Evolutionary conservation across 2,797 vertebrate species (phyloP), one percentile per base, ranked within the genome.

Genomic region (Periophthalmus magnuspinnatus): DNA sequence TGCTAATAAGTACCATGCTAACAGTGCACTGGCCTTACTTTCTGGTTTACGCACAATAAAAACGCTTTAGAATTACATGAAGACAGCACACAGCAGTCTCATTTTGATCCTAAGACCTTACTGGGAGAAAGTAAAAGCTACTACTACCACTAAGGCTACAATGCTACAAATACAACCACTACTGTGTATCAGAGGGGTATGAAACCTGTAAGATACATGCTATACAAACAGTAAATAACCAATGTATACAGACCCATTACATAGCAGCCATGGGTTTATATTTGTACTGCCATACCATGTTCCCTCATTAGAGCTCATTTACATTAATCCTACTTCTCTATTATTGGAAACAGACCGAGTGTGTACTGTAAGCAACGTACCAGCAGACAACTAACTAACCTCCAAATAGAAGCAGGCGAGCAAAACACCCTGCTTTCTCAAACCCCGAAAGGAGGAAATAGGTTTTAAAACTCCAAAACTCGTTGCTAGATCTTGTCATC

Each of bases 231-330:
- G 48, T n/a, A 2, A 54, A 9, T 54, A 22, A 22, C n/a, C 52
- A 10, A 1, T 45, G 41, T 14, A 41, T 41, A 41, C 11, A 54
- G 21, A 17, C 5, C 6, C 5, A 1, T 50, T 21, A 54, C 52
- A 22, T 9, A 57, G 6, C 5, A 28, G 24, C 22, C 65, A 55
- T n/a, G 21, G 47, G 41, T 47, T 22, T 50, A 38, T 1, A 3
- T 11, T 65, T 70, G 9, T 17, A 38, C 50, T 66, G 24, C 21
- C 56, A 56, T 24, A 24, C 52, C 56, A 47, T 59, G 50, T 55
- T 66, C 33, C 33, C 65, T 66, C 32, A 22, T 0, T 21, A 61
- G 28, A 65, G 65, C 34, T 75, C 24, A 78, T 73, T 76, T 68
- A 52, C 48, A 74, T 76, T 56, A 22, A 67, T 71, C 58, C 61